These are phyloP conservation scores for Orestias chungarensis DNA, from an alignment of 2,797 vertebrate genomes.

Conservation along the genomic window DNA sequence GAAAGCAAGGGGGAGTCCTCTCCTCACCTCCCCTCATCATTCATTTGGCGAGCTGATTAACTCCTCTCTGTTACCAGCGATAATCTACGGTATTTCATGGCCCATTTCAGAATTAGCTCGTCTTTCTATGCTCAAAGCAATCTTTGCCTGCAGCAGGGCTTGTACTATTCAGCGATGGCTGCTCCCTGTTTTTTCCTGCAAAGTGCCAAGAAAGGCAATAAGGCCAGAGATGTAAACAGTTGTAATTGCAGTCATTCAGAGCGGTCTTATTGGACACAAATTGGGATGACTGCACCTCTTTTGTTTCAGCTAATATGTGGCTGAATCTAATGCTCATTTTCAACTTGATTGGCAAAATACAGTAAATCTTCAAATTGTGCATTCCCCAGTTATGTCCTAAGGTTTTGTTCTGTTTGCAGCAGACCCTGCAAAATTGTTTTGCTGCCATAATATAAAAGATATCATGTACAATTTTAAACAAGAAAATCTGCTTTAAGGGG, in stretches of 20 bases:
- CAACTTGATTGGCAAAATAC: background rate
- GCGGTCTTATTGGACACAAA: slow-evolving; percentile 40
- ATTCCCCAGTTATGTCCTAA: background rate
- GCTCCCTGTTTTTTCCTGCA: slow-evolving; percentile 54
- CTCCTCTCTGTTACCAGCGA: slow-evolving; percentile 62
- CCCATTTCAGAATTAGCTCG: slow-evolving; percentile 73
- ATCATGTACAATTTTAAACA: background rate
- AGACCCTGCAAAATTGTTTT: background rate
- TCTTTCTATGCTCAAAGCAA: slow-evolving; percentile 57
- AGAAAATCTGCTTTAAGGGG: background rate
- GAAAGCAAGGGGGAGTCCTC: slow-evolving; percentile 53
- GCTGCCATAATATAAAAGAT: background rate
- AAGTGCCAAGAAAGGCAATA: slow-evolving; percentile 61
- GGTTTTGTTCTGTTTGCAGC: background rate
- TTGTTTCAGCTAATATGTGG: slow-evolving; percentile 25
- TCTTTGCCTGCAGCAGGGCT: slow-evolving; percentile 49
- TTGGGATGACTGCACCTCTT: slow-evolving; percentile 41
- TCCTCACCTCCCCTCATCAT: slow-evolving; percentile 57
- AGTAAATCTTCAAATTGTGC: background rate
- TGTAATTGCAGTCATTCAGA: slow-evolving; percentile 55
- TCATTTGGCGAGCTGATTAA: slow-evolving; percentile 72
- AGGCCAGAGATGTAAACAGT: slow-evolving; percentile 33
- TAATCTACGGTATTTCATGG: slow-evolving; percentile 74
- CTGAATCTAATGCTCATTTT: slow-evolving; percentile 19
- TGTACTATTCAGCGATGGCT: slow-evolving; percentile 42